Base-by-base conservation (phyloP, 2,797 vertebrate species). In the Crocidura indochinensis region DNA sequence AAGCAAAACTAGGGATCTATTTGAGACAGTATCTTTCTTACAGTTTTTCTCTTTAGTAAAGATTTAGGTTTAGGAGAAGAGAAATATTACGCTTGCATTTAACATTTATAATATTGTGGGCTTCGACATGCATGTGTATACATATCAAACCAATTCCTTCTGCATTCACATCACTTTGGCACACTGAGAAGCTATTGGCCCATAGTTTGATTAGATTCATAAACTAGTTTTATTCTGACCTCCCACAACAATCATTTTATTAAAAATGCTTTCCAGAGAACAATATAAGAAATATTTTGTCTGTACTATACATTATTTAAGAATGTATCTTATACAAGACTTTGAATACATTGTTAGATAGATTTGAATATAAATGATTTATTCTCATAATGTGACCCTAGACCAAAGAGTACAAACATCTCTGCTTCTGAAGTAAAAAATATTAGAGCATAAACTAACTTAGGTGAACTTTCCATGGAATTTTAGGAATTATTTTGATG, bases 301-400 rank as follows among this genome's bases (percentile, higher is more conserved):
- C 1, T 73, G 15, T 81, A 65, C n/a, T 6, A 49, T 19, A 11
- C 53, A 22, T 78, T 76, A 68, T 68, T 89, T 62, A 84, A 67
- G 44, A 82, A 6, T 27, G 44, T 68, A 5, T 67, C 68, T 91
- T 75, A 65, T 73, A 46, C 2, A 67, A 51, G 17, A 51, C 26
- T 29, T 76, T 76, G 78, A 85, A 49, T 74, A 77, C 1, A 56
- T 27, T 49, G 38, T 87, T 67, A 60, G 56, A n/a, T 85, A 46
- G 53, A 69, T 79, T 91, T 88, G n/a, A 71, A 3, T 22, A 83
- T 27, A 93, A 85, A 79, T 76, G 60, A 64, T 74, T 73, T 27
- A 71, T 47, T 84, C 27, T 56, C 12, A 29, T 74, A 62, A 9
- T 72, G 15, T 15, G 65, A 10, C 71, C 22, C 90, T n/a, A 67